Evolutionary conservation across 2,797 vertebrate genomes (phyloP).

Genomic region (Vespertilio murinus): DNA sequence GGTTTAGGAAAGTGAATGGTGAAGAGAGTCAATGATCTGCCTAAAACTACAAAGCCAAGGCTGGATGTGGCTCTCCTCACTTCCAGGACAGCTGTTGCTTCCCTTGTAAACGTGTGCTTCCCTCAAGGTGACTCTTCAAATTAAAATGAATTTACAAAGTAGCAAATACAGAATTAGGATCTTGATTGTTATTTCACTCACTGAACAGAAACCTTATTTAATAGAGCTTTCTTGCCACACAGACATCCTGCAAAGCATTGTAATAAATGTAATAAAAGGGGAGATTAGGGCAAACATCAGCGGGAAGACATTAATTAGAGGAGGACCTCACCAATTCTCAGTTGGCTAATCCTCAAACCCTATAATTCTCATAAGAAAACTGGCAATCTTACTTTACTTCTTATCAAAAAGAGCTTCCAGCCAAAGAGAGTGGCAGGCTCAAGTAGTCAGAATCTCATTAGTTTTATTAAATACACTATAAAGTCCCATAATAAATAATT

Average conservation of each 20-base stretch:
- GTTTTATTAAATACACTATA: conserved; percentile 74
- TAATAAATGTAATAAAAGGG: conserved; percentile 80
- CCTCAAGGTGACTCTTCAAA: conserved; percentile 58
- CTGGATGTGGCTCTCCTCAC: neutral
- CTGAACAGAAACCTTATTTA: conserved; percentile 71
- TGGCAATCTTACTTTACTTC: conserved; percentile 74
- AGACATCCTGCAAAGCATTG: conserved; percentile 67
- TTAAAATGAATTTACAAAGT: conserved; percentile 73
- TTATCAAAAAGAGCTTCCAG: conserved; percentile 74
- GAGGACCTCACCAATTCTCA: conserved; percentile 73
- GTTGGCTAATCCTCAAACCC: conserved; percentile 76
- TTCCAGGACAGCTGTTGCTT: neutral
- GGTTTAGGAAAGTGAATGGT: neutral
- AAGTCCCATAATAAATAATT: conserved; percentile 73
- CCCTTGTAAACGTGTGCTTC: neutral
- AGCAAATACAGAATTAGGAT: conserved; percentile 61
- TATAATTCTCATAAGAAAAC: conserved; percentile 77
- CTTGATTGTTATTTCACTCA: conserved; percentile 74
- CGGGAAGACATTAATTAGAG: conserved; percentile 79
- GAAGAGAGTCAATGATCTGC: neutral
- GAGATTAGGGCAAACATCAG: conserved; percentile 76
- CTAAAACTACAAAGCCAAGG: neutral
- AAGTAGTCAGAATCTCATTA: conserved; percentile 76
- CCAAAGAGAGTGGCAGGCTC: conserved; percentile 60
- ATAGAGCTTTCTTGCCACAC: conserved; percentile 68